Base-by-base conservation (phyloP, 2,797 vertebrate genomes). In the Acanthiza pusilla region DNA sequence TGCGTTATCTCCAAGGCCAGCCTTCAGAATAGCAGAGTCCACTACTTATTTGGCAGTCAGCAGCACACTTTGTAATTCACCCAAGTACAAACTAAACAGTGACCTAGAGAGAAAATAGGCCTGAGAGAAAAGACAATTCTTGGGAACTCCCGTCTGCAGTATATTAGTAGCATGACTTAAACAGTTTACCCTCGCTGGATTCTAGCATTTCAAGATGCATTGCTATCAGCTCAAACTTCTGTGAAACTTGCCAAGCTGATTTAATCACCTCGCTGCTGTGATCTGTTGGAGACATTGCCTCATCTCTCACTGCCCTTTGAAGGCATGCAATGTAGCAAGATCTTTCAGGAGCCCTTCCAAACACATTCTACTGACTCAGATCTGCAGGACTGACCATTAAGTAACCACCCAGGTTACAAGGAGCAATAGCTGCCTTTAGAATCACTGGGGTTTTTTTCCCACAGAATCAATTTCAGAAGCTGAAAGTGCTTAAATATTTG, bases 231-330 rank as follows among this genome's bases (percentile, higher is more conserved):
- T 85, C 36, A 87, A 34, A 70, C 62, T 85, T 26, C 78, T 96
- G 80, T 90, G 77, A 96, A 94, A 89, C 34, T 45, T 43, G 51
- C 16, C n/a, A 26, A 22, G 21, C 62, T 85, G 85, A 94, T 94
- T 66, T 66, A 88, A 91, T 92, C 92, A 96, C n/a, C 54, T 50
- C 57, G 16, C 47, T 66, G 32, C 60, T 76, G 51, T 42, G 82
- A 81, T 81, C 53, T 61, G 5, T 23, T 85, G 86, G 57, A 80
- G 88, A 79, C 9, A 55, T 80, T 93, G 53, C 42, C 78, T 83
- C 85, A 85, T 23, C 34, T 22, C 66, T 76, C 32, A 21, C 27
- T 92, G 78, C 43, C 63, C 62, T 71, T 91, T 86, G 76, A 94
- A 93, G 91, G 32, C 19, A 61, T 51, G 67, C 7, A 84, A 13